Conservation (phyloP, 2,113 vertebrate genomes). For the Ondatra zibethicus region DNA sequence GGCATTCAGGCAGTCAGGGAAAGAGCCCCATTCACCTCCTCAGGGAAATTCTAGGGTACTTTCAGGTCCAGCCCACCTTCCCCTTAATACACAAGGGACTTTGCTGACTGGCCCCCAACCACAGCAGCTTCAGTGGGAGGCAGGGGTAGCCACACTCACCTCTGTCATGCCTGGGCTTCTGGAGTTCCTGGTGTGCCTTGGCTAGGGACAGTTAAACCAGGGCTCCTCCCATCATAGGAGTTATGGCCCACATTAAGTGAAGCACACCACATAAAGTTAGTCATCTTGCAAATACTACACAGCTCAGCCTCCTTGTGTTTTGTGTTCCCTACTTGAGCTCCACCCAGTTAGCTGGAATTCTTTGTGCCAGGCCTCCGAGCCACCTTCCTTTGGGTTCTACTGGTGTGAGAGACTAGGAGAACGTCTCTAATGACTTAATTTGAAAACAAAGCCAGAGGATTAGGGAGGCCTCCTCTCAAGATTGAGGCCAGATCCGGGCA, state of each 20-base stretch:
- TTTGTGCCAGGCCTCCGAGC: not conserved
- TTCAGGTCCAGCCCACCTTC: not conserved
- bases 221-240: not conserved
- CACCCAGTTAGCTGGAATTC: not conserved
- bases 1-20: not conserved
- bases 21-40: not conserved
- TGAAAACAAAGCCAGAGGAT: slow-evolving; percentile 33
- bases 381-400: not conserved
- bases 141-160: not conserved
- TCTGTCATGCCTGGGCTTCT: not conserved
- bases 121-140: too few relatives aligned
- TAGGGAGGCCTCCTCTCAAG: not conserved
- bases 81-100: not conserved
- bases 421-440: slow-evolving; percentile 50
- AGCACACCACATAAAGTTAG: slow-evolving; percentile 20
- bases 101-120: not conserved
- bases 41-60: not conserved
- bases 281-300: not conserved
- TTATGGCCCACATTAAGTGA: not conserved
- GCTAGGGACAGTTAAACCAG: not conserved
- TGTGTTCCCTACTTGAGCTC: not conserved
- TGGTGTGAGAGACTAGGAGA: not conserved
- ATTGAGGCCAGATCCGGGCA: not conserved
- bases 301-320: not conserved
- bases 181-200: not conserved